Evolutionary conservation across 2,888 invertebrate genomes (phyloP).

Genomic region (Mesorhabditis sp.): DNA sequence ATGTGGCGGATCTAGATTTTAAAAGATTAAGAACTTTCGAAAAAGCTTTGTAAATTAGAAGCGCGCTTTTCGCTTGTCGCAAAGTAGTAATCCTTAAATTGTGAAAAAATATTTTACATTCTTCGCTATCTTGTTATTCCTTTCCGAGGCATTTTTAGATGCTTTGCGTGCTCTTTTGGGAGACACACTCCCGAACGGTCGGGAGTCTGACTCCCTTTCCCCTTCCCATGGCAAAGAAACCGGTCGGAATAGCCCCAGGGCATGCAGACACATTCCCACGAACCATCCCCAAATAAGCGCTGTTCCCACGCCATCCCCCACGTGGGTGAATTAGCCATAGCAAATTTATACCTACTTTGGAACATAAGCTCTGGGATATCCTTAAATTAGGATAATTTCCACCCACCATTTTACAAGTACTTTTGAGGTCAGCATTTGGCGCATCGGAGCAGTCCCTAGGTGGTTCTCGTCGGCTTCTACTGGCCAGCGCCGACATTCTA

Average conservation of each 20-base stretch:
- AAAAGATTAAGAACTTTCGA: not conserved
- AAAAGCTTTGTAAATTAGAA: not conserved
- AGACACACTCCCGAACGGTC: too few species aligned
- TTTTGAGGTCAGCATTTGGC: constrained; percentile 42
- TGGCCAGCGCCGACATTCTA: not conserved
- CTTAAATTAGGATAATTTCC: not conserved
- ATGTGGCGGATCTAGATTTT: constrained; percentile 28
- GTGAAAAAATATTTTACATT: too few species aligned
- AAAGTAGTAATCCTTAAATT: too few species aligned
- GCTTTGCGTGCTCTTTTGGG: too few species aligned
- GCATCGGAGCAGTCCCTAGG: constrained; percentile 55
- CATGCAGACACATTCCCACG: too few species aligned
- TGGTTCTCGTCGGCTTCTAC: constrained; percentile 17
- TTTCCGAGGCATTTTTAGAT: too few species aligned
- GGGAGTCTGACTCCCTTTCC: too few species aligned
- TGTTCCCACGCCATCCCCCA: not conserved
- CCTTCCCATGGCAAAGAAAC: too few species aligned
- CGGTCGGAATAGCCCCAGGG: too few species aligned
- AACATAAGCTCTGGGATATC: not conserved
- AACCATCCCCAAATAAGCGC: not conserved
- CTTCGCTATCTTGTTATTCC: too few species aligned
- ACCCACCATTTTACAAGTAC: constrained; percentile 45
- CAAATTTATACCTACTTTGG: not conserved
- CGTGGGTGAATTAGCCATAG: not conserved
- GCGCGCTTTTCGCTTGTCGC: too few species aligned